These are phyloP conservation scores for Trisateles emortualis DNA, from an alignment of 2,888 invertebrate genomes.

Conservation along the genomic window DNA sequence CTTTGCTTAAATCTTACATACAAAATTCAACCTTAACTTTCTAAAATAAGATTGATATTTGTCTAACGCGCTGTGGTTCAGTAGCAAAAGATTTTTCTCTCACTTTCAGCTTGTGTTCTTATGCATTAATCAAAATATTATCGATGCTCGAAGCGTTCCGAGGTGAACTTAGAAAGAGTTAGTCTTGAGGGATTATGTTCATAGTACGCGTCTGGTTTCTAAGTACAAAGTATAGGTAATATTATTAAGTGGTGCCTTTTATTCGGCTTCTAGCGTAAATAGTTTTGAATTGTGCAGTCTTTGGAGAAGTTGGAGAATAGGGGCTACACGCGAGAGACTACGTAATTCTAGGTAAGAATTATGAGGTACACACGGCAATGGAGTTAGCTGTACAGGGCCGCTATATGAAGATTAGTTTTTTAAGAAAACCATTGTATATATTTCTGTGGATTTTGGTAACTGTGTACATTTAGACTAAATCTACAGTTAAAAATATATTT, in stretches of 20 bases:
- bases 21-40: constrained; percentile 27
- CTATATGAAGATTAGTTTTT: too few species aligned
- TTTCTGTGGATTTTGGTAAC: too few species aligned
- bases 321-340: too few species aligned
- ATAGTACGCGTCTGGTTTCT: constrained; percentile 4
- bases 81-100: constrained; percentile 40
- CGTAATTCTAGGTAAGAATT: too few species aligned
- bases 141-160: constrained; percentile 33
- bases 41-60: constrained; percentile 10
- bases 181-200: constrained; percentile 23
- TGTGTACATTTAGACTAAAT: too few species aligned
- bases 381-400: too few species aligned
- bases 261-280: not conserved
- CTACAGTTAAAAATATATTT: too few species aligned
- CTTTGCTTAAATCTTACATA: constrained; percentile 37
- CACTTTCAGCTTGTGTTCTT: constrained; percentile 30
- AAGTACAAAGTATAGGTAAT: not conserved
- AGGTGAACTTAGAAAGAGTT: constrained; percentile 39
- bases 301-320: too few species aligned
- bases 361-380: too few species aligned
- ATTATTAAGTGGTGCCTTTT: not conserved
- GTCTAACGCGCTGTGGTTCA: not conserved
- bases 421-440: too few species aligned
- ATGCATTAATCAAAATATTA: constrained; percentile 49
- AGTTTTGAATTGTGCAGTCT: too few species aligned